Evolutionary conservation across 2,113 vertebrate species (phyloP), one percentile per base, ranked within the genome.

Genomic region (Toxotes chatareus): DNA sequence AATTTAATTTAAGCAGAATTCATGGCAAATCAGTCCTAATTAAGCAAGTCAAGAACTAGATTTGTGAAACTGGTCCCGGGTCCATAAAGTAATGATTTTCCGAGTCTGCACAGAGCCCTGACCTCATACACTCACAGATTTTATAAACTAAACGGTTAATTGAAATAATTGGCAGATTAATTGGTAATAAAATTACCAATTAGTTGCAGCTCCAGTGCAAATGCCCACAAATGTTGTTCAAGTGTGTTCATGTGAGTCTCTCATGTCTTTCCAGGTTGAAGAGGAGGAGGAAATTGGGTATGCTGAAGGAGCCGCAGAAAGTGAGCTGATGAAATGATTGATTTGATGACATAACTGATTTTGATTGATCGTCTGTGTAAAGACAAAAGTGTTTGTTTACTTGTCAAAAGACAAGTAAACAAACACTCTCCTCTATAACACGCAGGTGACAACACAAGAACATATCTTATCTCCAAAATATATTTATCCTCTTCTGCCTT

Each of bases 201-300:
- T 27, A 27, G 27, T 27, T 27, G 27, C 27, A 27, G 27, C 27
- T 1, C 1, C 27, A 27, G 27, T 44, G 42, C 1, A 44, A 47
- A 47, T 60, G 57, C 34, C 14, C 9, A 19, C 32, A 47, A 44
- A 11, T 13, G 36, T 3, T 38, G 16, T 19, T 19, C 9, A 19
- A 19, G 31, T 47, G 8, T 51, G 13, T 16, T 74, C 5, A 46
- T 53, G 19, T 62, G n/a, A 31, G 4, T 34, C 34, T 76, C 36
- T 89, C 53, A 1, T 72, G 16, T 82, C 13, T 89, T 32, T 61
- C 1, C 94, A 98, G 97, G 94, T 79, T 44, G 96, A 96, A 73
- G 96, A 97, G 55, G 96, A 94, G 14, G 93, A 94, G 75, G 93
- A 93, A 13, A 21, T 47, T 11, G 86, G 93, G 40, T 95, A 89